Base-by-base conservation (phyloP, 2,888 invertebrate species). In the Scaptomyza tumidula region DNA sequence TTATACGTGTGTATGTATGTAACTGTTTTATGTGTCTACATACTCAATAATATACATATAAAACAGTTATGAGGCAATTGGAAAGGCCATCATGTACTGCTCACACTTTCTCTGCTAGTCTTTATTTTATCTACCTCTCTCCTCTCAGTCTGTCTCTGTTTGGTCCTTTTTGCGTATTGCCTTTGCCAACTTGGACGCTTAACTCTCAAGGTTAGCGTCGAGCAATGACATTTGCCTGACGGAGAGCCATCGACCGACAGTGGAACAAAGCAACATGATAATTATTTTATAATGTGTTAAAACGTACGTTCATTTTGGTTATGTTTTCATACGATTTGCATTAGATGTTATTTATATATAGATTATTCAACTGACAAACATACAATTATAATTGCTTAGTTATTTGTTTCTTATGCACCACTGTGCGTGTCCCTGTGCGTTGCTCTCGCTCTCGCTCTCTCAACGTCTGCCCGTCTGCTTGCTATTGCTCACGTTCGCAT, bases 201-300 rank as follows among this genome's bases (percentile, higher is more conserved):
- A 87, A 84, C 79, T 84, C 87, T 90, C 89, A 90, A 90, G 90
- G 90, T 89, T 89, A 58, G 75, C 80, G 60, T 74, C 83, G 90
- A 78, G 76, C 90, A 89, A 88, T 89, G 90, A 88, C 90, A 89
- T 83, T 83, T 76, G 72, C 57, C 53, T 52, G 58, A 41, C 50
- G 39, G 43, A 58, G 60, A 54, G 56, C 39, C 60, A 71, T 50
- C 62, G 71, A 61, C 68, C 63, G 56, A 59, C 80, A 71, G 83
- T 80, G 86, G 60, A 1, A 7, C 56, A 35, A 54, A 29, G 4
- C 16, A 31, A 10, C 13, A 13, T 6, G 1, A 24, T 16, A 6
- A 3, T 16, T 33, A 46, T 7, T 6, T 11, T 2, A 50, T 37
- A n/a, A 6, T 35, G 16, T 10, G 13, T 31, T 6, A 11, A 4